Percentiles rank a stretch among this genome's conserved stretches.
These are phyloP conservation scores for Gambusia holbrooki DNA, from an alignment of 2,113 vertebrate species.

Conservation along the genomic window DNA sequence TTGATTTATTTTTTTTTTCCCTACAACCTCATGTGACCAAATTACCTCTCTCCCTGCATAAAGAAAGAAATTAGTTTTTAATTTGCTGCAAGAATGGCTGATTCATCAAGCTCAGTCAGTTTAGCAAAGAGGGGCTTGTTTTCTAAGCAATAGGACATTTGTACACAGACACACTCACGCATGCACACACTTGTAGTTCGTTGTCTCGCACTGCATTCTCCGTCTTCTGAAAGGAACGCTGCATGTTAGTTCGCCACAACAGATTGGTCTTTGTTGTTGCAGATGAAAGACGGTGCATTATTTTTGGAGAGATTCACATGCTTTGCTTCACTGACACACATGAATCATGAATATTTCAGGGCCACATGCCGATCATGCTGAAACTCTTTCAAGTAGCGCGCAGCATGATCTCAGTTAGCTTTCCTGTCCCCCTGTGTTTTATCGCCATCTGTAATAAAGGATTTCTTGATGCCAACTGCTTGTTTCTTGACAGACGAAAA, in stretches of 20 bases:
- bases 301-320: constrained; percentile 15
- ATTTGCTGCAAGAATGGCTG: constrained; percentile 64
- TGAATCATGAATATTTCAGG: constrained; percentile 6
- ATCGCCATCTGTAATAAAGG: neutral
- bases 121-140: constrained; percentile 34
- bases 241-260: constrained; percentile 11
- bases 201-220: constrained; percentile 25
- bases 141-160: constrained; percentile 29
- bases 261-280: constrained; percentile 42
- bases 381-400: neutral
- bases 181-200: neutral
- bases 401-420: neutral
- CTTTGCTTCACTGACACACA: constrained; percentile 1
- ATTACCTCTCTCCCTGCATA: constrained; percentile 63
- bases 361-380: constrained; percentile 1
- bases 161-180: neutral
- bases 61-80: constrained; percentile 69
- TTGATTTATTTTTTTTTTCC: constrained; percentile 37
- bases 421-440: neutral
- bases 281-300: constrained; percentile 24
- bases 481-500: constrained; percentile 22
- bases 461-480: neutral
- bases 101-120: constrained; percentile 58
- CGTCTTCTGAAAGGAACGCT: constrained; percentile 22
- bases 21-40: constrained; percentile 50